These are phyloP conservation scores for Amphibalanus amphitrite DNA, from an alignment of 1,140 invertebrate species.

Conservation along the genomic window DNA sequence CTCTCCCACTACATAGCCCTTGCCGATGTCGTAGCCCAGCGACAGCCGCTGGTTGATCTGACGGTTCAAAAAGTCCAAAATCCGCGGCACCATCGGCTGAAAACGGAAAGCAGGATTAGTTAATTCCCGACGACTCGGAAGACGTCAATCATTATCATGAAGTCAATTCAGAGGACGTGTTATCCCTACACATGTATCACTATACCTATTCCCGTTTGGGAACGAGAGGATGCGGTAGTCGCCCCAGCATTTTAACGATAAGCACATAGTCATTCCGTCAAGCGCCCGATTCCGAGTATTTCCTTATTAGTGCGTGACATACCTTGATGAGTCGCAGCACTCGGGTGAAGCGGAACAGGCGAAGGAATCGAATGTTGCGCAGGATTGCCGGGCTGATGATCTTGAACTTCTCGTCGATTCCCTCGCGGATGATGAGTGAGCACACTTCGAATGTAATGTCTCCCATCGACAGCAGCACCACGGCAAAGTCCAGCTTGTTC, in stretches of 20 bases:
- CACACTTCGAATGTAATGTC: neutral
- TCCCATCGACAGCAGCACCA: neutral
- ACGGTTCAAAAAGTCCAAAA: slow-evolving; percentile 21
- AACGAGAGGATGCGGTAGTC: too few species aligned
- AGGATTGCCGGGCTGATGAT: neutral
- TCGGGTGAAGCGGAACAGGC: neutral
- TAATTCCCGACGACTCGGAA: too few species aligned
- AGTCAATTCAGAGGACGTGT: too few species aligned
- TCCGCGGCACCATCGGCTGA: neutral
- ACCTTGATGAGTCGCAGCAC: neutral
- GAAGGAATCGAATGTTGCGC: neutral
- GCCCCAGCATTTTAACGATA: too few species aligned
- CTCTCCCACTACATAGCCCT: slow-evolving; percentile 36
- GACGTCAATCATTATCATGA: too few species aligned
- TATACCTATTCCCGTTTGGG: too few species aligned
- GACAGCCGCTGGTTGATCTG: slow-evolving; percentile 23
- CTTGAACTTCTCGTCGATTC: neutral
- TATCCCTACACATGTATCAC: too few species aligned
- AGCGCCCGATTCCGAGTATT: too few species aligned
- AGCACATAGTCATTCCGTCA: too few species aligned
- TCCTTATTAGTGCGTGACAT: too few species aligned
- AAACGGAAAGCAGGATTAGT: too few species aligned
- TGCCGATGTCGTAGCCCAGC: slow-evolving; percentile 27
- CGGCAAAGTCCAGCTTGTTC: neutral
- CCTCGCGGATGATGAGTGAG: neutral